Base-by-base conservation (phyloP, 2,888 invertebrate genomes). In the Aspidiotus destructor region DNA sequence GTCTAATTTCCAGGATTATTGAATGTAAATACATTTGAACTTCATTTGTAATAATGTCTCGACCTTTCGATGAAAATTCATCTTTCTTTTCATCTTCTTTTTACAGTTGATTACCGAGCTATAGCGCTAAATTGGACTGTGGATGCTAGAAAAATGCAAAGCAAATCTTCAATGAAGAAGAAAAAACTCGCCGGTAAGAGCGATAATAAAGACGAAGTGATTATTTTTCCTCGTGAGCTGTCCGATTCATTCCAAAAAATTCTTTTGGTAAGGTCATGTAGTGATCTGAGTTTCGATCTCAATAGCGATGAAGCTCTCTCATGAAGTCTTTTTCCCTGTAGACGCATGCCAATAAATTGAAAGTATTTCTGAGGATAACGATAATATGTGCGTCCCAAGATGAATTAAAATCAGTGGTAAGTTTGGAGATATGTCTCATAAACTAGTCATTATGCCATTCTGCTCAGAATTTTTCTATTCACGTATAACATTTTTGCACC, bases 121-220 rank as follows among this genome's bases (percentile, higher is more conserved):
- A 69, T 69, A 10, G 69, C 69, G 42, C 28, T 69, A 2, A 69
- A 69, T 41, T 69, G 57, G 55, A 69, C 69, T 17, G 44, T 69
- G 17, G 55, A 69, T 57, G 62, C 55, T n/a, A 69, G 69, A 28
- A 55, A 61, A 16, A 54, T 54, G 9, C 57, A 69, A 10, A 28
- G 41, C 11, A 62, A 57, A 13, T 9, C 41, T 53, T 44, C 62
- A 6, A 16, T 8, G 17, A 69, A 69, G 16, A 69, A 69, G 44
- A 57, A 55, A 28, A 69, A 69, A 40, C 28, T 28, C 28, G 28
- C 28, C 28, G 60, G 28, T 0, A 57, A 28, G 8, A 15, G 16
- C 17, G 54, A 48, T 17, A 10, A 44, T 40, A 54, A 57, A 15
- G 53, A 44, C 8, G 54, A 69, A 48, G 8, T 69, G 15, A 57